A percentile compares a stretch with the other conserved stretches of the same genome.
phyloP scores from a whole-genome alignment of 2,888 invertebrate species.

The Pollenia amentaria region DNA sequence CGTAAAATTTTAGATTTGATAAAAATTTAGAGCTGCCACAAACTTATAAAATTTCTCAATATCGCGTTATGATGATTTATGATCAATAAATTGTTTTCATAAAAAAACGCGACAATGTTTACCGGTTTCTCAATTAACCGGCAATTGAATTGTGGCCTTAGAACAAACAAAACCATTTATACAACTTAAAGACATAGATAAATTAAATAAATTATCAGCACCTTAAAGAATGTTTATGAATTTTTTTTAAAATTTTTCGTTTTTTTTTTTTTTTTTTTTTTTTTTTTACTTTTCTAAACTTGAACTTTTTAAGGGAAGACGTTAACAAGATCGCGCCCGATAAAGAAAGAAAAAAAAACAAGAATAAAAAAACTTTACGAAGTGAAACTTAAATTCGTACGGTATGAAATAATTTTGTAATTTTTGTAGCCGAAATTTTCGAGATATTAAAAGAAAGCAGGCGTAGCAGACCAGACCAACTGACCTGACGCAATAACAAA shows the following conservation, averaged over 20 bases:
- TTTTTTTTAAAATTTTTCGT: too few species aligned
- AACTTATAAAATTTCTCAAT: slow-evolving; percentile 8
- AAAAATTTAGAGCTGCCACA: background rate
- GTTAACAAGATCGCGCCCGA: too few species aligned
- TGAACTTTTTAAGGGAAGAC: too few species aligned
- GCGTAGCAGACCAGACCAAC: slow-evolving; percentile 73
- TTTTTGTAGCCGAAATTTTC: too few species aligned
- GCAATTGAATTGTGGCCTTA: slow-evolving; percentile 52
- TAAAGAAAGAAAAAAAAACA: too few species aligned
- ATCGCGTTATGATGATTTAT: background rate
- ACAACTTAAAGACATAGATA: slow-evolving; percentile 30
- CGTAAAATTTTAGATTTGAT: too few species aligned
- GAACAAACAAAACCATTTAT: slow-evolving; percentile 6
- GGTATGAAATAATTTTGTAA: too few species aligned
- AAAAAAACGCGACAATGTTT: slow-evolving; percentile 35
- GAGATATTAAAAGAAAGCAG: too few species aligned
- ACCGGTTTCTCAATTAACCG: slow-evolving; percentile 6
- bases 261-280: too few species aligned
- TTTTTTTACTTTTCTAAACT: too few species aligned
- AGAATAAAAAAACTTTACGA: background rate
- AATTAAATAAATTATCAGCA: slow-evolving; percentile 22
- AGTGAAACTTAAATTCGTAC: too few species aligned
- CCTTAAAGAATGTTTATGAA: too few species aligned
- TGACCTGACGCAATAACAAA: slow-evolving; percentile 83
- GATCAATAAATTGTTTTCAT: slow-evolving; percentile 1